phyloP scores from a whole-genome alignment of 2,113 vertebrate genomes.

The Podocnemis expansa region DNA sequence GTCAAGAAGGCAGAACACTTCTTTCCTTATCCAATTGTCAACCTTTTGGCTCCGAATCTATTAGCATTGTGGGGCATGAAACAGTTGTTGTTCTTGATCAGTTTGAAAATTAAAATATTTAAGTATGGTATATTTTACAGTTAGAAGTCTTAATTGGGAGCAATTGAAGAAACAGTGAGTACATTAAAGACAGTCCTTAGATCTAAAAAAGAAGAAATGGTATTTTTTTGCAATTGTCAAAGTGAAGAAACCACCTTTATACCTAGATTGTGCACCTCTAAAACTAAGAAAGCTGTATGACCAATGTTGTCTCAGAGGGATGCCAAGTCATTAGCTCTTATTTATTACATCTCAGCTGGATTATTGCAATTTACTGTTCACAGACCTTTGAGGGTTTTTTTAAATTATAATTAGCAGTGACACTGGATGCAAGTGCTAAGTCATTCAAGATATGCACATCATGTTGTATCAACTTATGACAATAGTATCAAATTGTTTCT shows the following conservation, averaged over 20 bases:
- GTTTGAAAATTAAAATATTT: slow-evolving; percentile 28
- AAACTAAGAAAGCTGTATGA: slow-evolving; percentile 53
- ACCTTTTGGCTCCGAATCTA: not conserved
- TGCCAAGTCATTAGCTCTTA: slow-evolving; percentile 66
- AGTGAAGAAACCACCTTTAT: slow-evolving; percentile 51
- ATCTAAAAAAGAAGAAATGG: not conserved
- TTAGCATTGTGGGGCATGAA: not conserved
- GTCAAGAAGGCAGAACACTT: slow-evolving; percentile 16
- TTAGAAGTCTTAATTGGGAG: slow-evolving; percentile 35
- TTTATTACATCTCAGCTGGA: slow-evolving; percentile 59
- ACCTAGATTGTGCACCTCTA: slow-evolving; percentile 59
- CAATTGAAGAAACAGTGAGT: slow-evolving; percentile 56
- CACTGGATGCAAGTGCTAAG: slow-evolving; percentile 50
- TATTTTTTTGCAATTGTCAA: slow-evolving; percentile 61
- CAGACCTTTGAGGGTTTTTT: slow-evolving; percentile 52
- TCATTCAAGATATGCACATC: slow-evolving; percentile 58
- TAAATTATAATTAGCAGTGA: slow-evolving; percentile 71
- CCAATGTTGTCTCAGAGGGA: slow-evolving; percentile 63
- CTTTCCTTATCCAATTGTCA: not conserved
- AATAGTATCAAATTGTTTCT: not conserved
- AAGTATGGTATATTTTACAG: slow-evolving; percentile 4
- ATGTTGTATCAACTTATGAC: slow-evolving; percentile 35
- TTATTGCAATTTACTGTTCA: slow-evolving; percentile 68
- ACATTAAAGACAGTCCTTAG: not conserved
- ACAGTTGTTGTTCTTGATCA: not conserved